These are phyloP conservation scores for Hylyphantes graminicola DNA, from an alignment of 1,140 invertebrate genomes.

Conservation along the genomic window DNA sequence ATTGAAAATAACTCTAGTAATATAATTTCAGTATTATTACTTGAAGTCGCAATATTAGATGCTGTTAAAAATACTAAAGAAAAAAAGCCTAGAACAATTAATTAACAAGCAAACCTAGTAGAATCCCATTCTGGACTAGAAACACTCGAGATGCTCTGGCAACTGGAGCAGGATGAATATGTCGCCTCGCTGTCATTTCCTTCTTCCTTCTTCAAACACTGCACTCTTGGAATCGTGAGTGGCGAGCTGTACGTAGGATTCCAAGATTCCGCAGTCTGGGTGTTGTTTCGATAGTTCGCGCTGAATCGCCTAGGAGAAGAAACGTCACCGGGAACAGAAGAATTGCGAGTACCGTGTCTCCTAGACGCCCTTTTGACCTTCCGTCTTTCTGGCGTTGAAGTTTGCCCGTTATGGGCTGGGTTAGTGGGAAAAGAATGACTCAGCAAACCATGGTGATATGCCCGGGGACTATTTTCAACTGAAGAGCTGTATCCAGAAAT, in stretches of 20 bases:
- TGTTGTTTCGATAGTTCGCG: slow-evolving; percentile 8
- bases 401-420: slow-evolving; percentile 13
- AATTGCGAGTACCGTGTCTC: not conserved
- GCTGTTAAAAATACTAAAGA: no score
- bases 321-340: not conserved
- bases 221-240: slow-evolving; percentile 44
- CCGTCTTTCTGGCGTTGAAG: not conserved
- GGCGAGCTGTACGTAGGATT: slow-evolving; percentile 49
- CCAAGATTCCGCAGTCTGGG: slow-evolving; percentile 10
- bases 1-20: not conserved
- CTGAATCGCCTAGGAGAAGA: slow-evolving; percentile 3
- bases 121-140: slow-evolving; percentile 65
- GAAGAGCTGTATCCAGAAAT: slow-evolving; percentile 37
- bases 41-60: not conserved
- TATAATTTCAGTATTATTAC: not conserved
- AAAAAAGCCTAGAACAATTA: no score
- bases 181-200: slow-evolving; percentile 63
- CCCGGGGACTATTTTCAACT: slow-evolving; percentile 38
- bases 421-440: slow-evolving; percentile 53
- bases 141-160: slow-evolving; percentile 63
- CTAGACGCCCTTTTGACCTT: slow-evolving; percentile 13
- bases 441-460: slow-evolving; percentile 45
- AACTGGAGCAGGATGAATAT: slow-evolving; percentile 66
- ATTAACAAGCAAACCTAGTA: slow-evolving; percentile 62
- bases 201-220: slow-evolving; percentile 33